Base-by-base conservation (phyloP, 1,140 invertebrate genomes). In the Drosophila pseudoananassae region DNA sequence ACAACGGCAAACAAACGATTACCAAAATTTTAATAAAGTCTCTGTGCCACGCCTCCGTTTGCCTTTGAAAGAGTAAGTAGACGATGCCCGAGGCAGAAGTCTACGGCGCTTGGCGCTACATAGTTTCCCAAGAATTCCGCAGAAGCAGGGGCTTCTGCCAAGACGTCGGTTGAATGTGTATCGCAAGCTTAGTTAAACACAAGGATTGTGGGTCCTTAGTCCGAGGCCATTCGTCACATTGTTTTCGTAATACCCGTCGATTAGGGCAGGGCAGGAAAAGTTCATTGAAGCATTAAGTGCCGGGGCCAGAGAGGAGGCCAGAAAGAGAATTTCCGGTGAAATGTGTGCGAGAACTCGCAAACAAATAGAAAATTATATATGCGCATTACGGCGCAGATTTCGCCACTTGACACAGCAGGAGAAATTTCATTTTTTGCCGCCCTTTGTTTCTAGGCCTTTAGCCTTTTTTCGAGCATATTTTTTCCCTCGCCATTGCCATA, bases 331-430 rank as follows among this genome's bases (percentile, higher is more conserved):
- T 64, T 71, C 46, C 51, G 46, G 45, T 15, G 33, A 68, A 66
- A 61, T 36, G 12, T 46, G 10, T 14, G 9, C 51, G 58, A 43
- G 49, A 10, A 71, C 33, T 36, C 10, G 12, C 51, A 60, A 43
- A 43, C 71, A 60, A 61, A 81, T 69, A 65, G 77, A 68, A 84
- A 77, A 84, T 85, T 84, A 74, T 84, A 73, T 85, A 84, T 87
- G 82, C 81, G 81, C 81, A 81, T 84, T 84, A 84, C 82, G 77
- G 68, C 81, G 81, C 81, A 87, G 81, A 87, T 84, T 84, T 56
- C 85, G 63, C 63, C 81, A 84, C 66, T 84, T 76, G 65, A 83
- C 64, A 78, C 70, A 74, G 43, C 45, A 63, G 72, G 55, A 47
- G 55, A 43, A 52, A 59, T 52, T 49, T 55, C 60, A 46, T 57